Evolutionary conservation across 2,113 vertebrate genomes (phyloP), one percentile per base, ranked within the genome.

Genomic region (Grammomys surdaster): DNA sequence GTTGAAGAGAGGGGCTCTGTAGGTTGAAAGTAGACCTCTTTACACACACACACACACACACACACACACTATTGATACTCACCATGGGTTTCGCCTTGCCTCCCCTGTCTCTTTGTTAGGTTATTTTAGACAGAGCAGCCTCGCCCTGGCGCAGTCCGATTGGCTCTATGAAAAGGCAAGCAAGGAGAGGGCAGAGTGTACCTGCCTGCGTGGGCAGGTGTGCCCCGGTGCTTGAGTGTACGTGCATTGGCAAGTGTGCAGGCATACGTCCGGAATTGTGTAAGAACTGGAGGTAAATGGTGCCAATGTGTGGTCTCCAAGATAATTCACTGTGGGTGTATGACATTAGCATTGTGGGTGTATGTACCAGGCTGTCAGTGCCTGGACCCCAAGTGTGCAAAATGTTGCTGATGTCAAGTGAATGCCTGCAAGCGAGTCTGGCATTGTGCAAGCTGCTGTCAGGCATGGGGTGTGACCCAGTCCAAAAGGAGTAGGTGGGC

Each of bases 71-170:
- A 36, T 69, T 13, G 43, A 10, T 19, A 3, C 86, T 33, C 72
- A n/a, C 88, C 77, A 48, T 70, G 5, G 87, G 80, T 60, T 86
- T 43, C 69, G 75, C 81, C 46, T 46, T 9, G 14, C 70, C 75
- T 54, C 73, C 82, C 33, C 40, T 5, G 54, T 87, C 92, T 95
- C 97, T 98, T 97, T 98, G 97, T 97, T 97, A 94, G 93, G 93
- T 58, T 93, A 86, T 97, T 93, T 95, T 87, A 94, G 95, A 84
- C 51, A 40, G 85, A 88, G 89, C 88, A 82, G 96, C 96, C 97
- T 97, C 94, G 94, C 97, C 96, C 96, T 94, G 81, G 93, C 72
- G 91, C 96, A 90, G 91, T 77, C 91, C 8, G 7, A 40, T 33
- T 14, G 89, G 54, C 69, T 80, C 78, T 22, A 82, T 46, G 43